Conservation (phyloP, 2,888 invertebrate species). For the Anarsia innoxiella region DNA sequence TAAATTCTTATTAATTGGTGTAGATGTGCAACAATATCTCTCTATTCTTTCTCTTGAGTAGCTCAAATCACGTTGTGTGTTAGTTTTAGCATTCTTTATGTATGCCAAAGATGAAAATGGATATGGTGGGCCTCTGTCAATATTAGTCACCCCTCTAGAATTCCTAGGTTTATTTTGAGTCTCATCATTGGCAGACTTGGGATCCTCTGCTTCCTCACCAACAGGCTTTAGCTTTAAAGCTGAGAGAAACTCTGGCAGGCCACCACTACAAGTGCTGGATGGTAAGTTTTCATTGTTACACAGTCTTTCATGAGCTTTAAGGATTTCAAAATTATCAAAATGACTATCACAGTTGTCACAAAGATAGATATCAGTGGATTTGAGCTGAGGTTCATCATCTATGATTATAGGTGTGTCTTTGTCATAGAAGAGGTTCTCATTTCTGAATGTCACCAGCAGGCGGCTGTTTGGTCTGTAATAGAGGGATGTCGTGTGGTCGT, state of each 20-base stretch:
- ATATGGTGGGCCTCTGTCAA: slow-evolving; percentile 60
- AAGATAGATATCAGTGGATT: slow-evolving; percentile 80
- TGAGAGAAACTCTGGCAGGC: slow-evolving; percentile 53
- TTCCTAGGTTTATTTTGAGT: slow-evolving; percentile 41
- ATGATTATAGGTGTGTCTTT: slow-evolving; percentile 36
- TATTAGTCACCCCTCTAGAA: slow-evolving; percentile 42
- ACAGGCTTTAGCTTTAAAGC: slow-evolving; percentile 50
- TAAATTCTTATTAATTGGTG: slow-evolving; percentile 44
- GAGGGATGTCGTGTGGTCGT: slow-evolving; percentile 82
- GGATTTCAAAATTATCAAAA: slow-evolving; percentile 68
- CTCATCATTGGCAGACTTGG: slow-evolving; percentile 20
- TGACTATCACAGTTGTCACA: slow-evolving; percentile 86
- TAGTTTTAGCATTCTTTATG: slow-evolving; percentile 48
- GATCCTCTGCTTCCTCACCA: slow-evolving; percentile 25
- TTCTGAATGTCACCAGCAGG: slow-evolving; percentile 83
- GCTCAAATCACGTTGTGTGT: slow-evolving; percentile 42
- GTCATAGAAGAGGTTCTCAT: slow-evolving; percentile 80
- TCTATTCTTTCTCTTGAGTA: slow-evolving; percentile 59
- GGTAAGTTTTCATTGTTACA: slow-evolving; percentile 50
- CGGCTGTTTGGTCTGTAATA: slow-evolving; percentile 79
- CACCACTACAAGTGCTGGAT: slow-evolving; percentile 36
- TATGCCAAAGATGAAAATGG: slow-evolving; percentile 70
- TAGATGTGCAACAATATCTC: slow-evolving; percentile 54
- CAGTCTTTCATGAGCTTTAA: slow-evolving; percentile 61
- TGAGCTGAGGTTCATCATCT: slow-evolving; percentile 65